Base-by-base conservation (phyloP, 2,113 vertebrate genomes). In the Ochotona princeps region DNA sequence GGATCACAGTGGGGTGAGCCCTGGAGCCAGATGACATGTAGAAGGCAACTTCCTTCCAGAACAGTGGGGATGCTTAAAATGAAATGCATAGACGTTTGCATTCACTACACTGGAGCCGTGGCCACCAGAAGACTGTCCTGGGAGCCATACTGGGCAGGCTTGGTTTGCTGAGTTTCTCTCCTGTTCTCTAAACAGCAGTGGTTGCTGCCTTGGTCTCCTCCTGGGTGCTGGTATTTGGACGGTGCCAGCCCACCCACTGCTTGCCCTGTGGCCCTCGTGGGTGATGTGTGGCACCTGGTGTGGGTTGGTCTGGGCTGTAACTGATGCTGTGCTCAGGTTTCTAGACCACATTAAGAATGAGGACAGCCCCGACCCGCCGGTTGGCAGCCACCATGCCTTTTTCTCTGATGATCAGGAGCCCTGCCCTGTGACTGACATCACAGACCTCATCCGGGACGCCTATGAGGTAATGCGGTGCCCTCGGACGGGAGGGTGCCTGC, bases 261-360 rank as follows among this genome's bases (percentile, higher is more conserved):
- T 0, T 1, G 2, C 30, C n/a, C 51, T 4, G 30, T 47, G 85
- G 23, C 17, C 44, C 44, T 23, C 30, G 51, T 1, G 2, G 18
- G 11, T 14, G 21, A 15, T 21, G 18, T 4, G 7, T 6, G 44
- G 26, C 49, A 20, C 26, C 18, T 20, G 0, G 78, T 10, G 8
- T n/a, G 21, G 28, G 47, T 57, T 18, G 54, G 7, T 32, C 30
- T 14, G 30, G 69, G 26, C 49, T 69, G 30, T 35, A 49, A 84
- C 8, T 18, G 35, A 67, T 91, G 81, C 51, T 95, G 32, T 87
- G 87, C 95, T 73, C 93, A 99, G 99, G 96, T 99, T 99, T 96
- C 98, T 99, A 87, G 99, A 99, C 83, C 98, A 98, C 94, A 98
- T 99, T 70, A 98, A 98, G 97, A 98, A 98, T 0, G 98, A 99